Evolutionary conservation across 35 echinoderm and acorn worm genomes (phyloP), one percentile per base, ranked within the genome.

Genomic region (Heliocidaris erythrogramma): DNA sequence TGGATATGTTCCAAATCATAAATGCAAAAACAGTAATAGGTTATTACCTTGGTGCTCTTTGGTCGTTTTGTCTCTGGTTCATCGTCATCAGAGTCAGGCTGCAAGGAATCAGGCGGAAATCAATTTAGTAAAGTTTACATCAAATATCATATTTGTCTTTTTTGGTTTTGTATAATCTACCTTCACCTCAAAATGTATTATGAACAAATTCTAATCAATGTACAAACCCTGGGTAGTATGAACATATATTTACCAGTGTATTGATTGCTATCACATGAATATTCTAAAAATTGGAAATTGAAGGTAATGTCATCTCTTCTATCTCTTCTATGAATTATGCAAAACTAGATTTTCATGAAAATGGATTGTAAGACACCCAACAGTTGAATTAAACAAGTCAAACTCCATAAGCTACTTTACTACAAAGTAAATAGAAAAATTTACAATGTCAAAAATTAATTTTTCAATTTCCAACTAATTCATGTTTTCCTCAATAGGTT

Each of bases 31-130:
- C 5, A 78, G 65, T 78, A 78, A 5, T 78, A n/a, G 61, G 24
- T 0, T 71, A 71, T 24, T 85, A 94, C 93, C 78, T 94, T 71
- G 30, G 59, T 94, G 14, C n/a, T 84, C 16, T 94, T 71, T 13
- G 78, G 30, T 85, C 59, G 85, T 47, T 94, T 94, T 85, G 8
- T 29, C 14, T 47, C 78, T 48, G 60, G 71, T 49, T 94, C 47
- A 92, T 92, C 91, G 16, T 92, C 91, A 92, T 92, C 91, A 48
- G 91, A 92, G 30, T 92, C 47, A 27, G 91, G 91, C 91, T 92
- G 91, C 48, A 92, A 27, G 21, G 49, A 17, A 16, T 59, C 31
- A 92, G 32, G 13, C 10, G 16, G 87, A 89, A 47, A 16, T 16
- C 47, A 42, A 17, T 47, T 48, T 47, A 47, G 32, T 13, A 13